Conservation (phyloP, 2,888 invertebrate species). For the Tuta absoluta region DNA sequence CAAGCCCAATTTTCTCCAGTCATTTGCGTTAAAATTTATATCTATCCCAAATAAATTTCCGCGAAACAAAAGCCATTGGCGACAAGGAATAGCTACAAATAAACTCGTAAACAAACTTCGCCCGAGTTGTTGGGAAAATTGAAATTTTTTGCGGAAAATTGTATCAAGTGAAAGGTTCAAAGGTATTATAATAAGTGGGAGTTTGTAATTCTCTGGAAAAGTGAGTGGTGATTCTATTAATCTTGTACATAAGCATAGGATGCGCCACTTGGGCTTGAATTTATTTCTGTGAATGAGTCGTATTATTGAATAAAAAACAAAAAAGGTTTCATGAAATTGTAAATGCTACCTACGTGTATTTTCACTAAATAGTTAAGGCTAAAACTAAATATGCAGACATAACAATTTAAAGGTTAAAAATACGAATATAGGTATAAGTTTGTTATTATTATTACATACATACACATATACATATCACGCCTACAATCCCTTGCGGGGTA, state of each 20-base stretch:
- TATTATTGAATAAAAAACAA: too few species aligned
- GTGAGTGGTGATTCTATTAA: constrained; percentile 68
- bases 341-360: too few species aligned
- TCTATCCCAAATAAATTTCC: constrained; percentile 28
- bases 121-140: constrained; percentile 33
- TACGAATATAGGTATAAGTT: too few species aligned
- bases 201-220: constrained; percentile 51
- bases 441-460: constrained; percentile 62
- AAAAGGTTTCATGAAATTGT: too few species aligned
- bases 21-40: constrained; percentile 23
- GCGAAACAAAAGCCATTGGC: constrained; percentile 25
- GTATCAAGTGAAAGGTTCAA: constrained; percentile 44
- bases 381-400: too few species aligned
- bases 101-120: constrained; percentile 29
- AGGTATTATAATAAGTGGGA: constrained; percentile 54
- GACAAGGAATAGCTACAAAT: constrained; percentile 26
- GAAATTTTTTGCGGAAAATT: constrained; percentile 37
- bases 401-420: too few species aligned
- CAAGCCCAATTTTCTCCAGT: constrained; percentile 12
- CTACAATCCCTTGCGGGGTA: too few species aligned
- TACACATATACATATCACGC: too few species aligned
- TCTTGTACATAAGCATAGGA: constrained; percentile 68
- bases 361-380: too few species aligned
- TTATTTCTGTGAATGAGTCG: constrained; percentile 40
- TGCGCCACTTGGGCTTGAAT: constrained; percentile 62